Base-by-base conservation (phyloP, 2,888 invertebrate species). In the Lochmaea capreae region DNA sequence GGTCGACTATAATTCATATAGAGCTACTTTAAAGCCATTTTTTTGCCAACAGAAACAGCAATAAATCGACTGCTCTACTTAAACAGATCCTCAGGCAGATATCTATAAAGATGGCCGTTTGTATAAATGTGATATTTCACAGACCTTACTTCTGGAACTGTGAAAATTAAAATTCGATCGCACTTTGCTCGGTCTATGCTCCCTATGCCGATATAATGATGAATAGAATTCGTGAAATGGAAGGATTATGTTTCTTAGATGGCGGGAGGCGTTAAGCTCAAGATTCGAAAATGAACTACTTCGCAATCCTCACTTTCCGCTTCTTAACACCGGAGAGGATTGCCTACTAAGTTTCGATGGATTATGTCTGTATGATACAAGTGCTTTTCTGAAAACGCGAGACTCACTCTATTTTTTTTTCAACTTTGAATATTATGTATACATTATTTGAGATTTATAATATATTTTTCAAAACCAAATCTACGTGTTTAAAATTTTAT, bases 241-340 rank as follows among this genome's bases (percentile, higher is more conserved):
- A 54, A 65, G 67, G 72, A 72, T 72, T 72, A 72, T 67, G 67
- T 67, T 67, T 67, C 67, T 72, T 63, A 68, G 68, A 72, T 72
- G 39, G 58, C 63, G 58, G 52, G 39, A 43, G 62, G 68, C 72
- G 72, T 46, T 65, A 67, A 67, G 72, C 67, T 72, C 42, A 49
- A n/a, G 67, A 72, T 49, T 67, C 67, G 67, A 58, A 72, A 72
- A 72, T 72, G 67, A 72, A 72, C 62, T 72, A 72, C 63, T 63
- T 72, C 43, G 70, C 63, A 70, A 70, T 70, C 70, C 70, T 70
- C 70, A 70, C 70, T 65, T 70, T 70, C 70, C 70, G 70, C 69
- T 49, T 62, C 39, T 54, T 46, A 62, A 42, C 46, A 43, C 43
- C 57, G 63, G 57, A 54, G 12, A 39, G 63, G 70, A 62, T 70